A percentile compares a stretch with the other conserved stretches of the same genome.
Conservation (phyloP, 2,797 vertebrate species). For the Rousettus madagascariensis region DNA sequence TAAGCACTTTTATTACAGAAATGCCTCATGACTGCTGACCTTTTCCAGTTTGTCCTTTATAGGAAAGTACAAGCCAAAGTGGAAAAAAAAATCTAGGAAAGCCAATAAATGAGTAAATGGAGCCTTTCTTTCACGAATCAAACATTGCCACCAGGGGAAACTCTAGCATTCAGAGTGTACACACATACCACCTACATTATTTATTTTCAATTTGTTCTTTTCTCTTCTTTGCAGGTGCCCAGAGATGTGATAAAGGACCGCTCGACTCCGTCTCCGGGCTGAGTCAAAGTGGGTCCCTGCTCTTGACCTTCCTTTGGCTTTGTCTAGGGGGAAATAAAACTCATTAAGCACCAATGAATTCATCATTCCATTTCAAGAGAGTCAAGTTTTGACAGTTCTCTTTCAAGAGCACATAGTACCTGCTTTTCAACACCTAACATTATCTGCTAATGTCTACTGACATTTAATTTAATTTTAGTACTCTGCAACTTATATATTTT, state of each 20-base stretch:
- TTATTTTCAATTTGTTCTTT: conserved; percentile 98
- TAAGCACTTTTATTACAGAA: conserved; percentile 55
- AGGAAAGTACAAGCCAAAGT: conserved; percentile 35
- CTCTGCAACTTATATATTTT: background rate
- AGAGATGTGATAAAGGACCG: conserved; percentile 97
- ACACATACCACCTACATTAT: conserved; percentile 89
- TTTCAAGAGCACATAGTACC: background rate
- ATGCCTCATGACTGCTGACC: conserved; percentile 48
- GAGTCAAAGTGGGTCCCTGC: conserved; percentile 92
- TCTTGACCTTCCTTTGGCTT: conserved; percentile 91
- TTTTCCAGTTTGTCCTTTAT: conserved; percentile 59
- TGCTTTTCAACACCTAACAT: background rate
- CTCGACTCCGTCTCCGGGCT: conserved; percentile 91
- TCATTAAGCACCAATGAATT: conserved; percentile 72
- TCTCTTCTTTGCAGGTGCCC: conserved; percentile 97
- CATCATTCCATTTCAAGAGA: conserved; percentile 47
- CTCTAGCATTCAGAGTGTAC: background rate
- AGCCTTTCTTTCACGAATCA: conserved; percentile 53
- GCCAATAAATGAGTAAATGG: conserved; percentile 51
- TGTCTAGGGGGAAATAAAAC: conserved; percentile 87
- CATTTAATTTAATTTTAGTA: background rate
- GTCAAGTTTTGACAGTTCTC: background rate
- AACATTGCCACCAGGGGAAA: background rate
- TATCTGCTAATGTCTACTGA: background rate
- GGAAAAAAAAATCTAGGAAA: conserved; percentile 44